phyloP scores from a whole-genome alignment of 2,113 vertebrate species.

The Trogon surrucura region DNA sequence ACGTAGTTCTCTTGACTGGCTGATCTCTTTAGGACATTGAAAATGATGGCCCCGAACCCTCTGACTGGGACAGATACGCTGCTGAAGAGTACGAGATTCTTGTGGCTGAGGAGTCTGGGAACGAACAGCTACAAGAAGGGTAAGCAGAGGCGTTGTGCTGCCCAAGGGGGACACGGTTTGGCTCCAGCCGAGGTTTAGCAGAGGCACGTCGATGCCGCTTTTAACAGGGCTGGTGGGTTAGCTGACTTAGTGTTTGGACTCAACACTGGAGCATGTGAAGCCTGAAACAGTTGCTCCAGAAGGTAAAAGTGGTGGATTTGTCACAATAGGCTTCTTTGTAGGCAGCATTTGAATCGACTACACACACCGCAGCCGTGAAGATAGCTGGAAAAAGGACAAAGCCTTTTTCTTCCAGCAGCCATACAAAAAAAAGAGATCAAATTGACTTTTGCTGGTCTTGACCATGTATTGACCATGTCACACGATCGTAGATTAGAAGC shows the following conservation, averaged over 20 bases:
- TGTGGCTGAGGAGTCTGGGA: conserved; percentile 95
- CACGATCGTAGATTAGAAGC: background rate
- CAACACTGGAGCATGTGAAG: background rate
- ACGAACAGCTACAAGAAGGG: conserved; percentile 93
- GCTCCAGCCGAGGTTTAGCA: background rate
- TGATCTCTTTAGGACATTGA: conserved; percentile 85
- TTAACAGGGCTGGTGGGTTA: background rate
- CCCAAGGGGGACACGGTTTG: background rate
- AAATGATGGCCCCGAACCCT: conserved; percentile 92
- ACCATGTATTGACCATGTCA: background rate
- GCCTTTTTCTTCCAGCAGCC: background rate
- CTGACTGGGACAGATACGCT: conserved; percentile 98
- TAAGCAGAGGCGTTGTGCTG: conserved; percentile 55
- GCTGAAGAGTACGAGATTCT: conserved; percentile 97
- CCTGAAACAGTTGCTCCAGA: background rate
- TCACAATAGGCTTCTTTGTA: background rate
- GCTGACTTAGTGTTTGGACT: fast-evolving
- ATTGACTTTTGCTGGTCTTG: background rate
- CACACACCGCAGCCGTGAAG: background rate
- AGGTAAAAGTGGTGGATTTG: background rate
- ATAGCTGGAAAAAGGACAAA: background rate
- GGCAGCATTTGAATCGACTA: background rate
- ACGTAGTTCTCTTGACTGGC: background rate
- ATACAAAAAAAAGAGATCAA: background rate
- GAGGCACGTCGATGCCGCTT: background rate